Base-by-base conservation (phyloP, 2,888 invertebrate species). In the Steinernema carpocapsae region DNA sequence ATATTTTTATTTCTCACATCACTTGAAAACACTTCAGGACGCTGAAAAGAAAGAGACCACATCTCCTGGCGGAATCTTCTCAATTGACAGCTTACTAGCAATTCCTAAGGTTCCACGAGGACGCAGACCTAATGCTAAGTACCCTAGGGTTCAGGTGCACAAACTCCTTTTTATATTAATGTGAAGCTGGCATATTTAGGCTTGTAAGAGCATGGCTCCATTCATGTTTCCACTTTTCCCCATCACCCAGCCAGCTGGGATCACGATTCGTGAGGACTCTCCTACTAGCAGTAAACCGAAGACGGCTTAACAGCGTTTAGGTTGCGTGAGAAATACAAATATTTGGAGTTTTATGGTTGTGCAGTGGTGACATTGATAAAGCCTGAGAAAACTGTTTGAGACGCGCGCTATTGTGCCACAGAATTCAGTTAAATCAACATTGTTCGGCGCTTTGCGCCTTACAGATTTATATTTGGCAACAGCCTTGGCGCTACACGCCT, bases 191-290 rank as follows among this genome's bases (percentile, higher is more conserved):
- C 10, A 37, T 37, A n/a, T 72, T 32, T 88, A 89, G 84, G 89
- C 90, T 0, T 88, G 89, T 82, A 90, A 89, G 81, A 89, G 88
- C 75, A 84, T 89, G 77, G 88, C 88, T 6, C 88, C 88, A 12
- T 86, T 88, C 75, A 88, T 88, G 83, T 79, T 88, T 72, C 89
- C 89, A 0, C 82, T 89, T 32, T 89, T 88, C 76, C 89, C 89
- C 22, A 88, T 90, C 72, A 89, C 89, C 7, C 90, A 90, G 78
- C 90, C 90, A 2, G 88, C 89, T 71, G 90, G 90, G 2, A 88
- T 88, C 76, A 80, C 83, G 7, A 81, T 87, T 43, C 64, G 64
- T 3, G 64, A 64, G 32, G 64, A 26, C 7, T 64, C 64, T 32
- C 64, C 64, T 2, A 17, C 32, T 22, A 26, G 4, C 37, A 29